Conservation (phyloP, 2,113 vertebrate species). For the Jacana jacana region DNA sequence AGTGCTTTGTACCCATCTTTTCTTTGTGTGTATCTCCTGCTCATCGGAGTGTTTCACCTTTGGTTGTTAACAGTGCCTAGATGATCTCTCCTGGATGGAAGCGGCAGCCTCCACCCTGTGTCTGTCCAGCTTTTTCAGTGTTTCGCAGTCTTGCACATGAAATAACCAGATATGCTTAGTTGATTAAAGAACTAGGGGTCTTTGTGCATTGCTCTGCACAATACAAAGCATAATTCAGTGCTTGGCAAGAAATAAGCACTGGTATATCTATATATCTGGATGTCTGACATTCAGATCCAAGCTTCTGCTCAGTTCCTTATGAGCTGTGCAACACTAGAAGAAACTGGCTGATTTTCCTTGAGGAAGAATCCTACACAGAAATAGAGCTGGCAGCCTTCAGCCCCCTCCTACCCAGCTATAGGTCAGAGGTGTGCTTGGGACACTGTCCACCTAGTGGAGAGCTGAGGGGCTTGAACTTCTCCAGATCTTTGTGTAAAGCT, state of each 20-base stretch:
- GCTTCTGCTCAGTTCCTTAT: not conserved
- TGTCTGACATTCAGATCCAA: not conserved
- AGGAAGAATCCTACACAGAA: not conserved
- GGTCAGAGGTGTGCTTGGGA: slow-evolving; percentile 58
- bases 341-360: not conserved
- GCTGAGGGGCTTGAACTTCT: not conserved
- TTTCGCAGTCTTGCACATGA: not conserved
- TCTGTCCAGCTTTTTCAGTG: not conserved
- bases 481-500: not conserved
- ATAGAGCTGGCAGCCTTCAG: slow-evolving; percentile 13
- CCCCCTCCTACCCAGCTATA: not conserved
- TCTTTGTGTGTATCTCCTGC: not conserved
- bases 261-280: not conserved
- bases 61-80: not conserved
- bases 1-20: not conserved
- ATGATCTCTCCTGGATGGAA: not conserved
- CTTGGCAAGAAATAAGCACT: not conserved
- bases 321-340: not conserved
- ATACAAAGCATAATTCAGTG: not conserved
- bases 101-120: not conserved
- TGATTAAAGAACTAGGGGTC: not conserved
- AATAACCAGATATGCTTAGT: not conserved
- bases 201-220: not conserved
- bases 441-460: not conserved
- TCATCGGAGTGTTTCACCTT: not conserved